phyloP scores from a whole-genome alignment of 2,113 vertebrate genomes.

The Zeus faber region DNA sequence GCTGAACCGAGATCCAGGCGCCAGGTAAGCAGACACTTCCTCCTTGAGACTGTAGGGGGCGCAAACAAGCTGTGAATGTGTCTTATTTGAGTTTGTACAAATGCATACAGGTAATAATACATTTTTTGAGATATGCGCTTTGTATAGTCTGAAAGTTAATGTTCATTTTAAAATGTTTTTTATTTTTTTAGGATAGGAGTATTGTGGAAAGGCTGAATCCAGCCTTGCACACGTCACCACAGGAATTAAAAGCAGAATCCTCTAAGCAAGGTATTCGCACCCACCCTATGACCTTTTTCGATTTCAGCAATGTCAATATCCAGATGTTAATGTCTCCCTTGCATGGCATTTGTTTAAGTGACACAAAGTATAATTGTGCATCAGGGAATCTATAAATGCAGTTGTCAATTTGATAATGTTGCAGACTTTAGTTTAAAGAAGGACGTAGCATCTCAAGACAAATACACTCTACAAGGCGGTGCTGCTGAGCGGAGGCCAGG shows the following conservation, averaged over 20 bases:
- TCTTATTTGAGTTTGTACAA: background rate
- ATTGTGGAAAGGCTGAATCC: slow-evolving; percentile 43
- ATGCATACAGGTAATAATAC: too few species aligned
- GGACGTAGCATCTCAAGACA: slow-evolving; percentile 30
- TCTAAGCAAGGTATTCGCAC: slow-evolving; percentile 47
- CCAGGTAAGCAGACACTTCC: background rate
- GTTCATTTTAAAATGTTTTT: background rate
- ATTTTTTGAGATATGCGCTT: background rate
- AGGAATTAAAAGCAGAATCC: slow-evolving; percentile 48
- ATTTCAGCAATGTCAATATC: too few species aligned
- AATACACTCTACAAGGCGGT: slow-evolving; percentile 21
- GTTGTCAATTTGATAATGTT: too few species aligned
- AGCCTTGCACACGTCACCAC: slow-evolving; percentile 25
- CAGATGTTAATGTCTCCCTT: too few species aligned
- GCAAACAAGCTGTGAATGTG: slow-evolving; percentile 4
- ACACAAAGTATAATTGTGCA: too few species aligned
- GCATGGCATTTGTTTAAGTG: too few species aligned
- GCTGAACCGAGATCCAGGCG: too few species aligned
- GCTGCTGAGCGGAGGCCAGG: slow-evolving; percentile 54
- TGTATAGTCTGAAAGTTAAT: slow-evolving; percentile 1
- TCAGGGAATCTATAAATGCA: too few species aligned
- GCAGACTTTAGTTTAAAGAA: slow-evolving; percentile 46
- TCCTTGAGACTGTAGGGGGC: slow-evolving; percentile 35
- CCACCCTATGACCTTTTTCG: too few species aligned
- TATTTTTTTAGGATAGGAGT: slow-evolving; percentile 47